Evolutionary conservation across 2,113 vertebrate species (phyloP), one percentile per base, ranked within the genome.

Genomic region (Octodon degus): DNA sequence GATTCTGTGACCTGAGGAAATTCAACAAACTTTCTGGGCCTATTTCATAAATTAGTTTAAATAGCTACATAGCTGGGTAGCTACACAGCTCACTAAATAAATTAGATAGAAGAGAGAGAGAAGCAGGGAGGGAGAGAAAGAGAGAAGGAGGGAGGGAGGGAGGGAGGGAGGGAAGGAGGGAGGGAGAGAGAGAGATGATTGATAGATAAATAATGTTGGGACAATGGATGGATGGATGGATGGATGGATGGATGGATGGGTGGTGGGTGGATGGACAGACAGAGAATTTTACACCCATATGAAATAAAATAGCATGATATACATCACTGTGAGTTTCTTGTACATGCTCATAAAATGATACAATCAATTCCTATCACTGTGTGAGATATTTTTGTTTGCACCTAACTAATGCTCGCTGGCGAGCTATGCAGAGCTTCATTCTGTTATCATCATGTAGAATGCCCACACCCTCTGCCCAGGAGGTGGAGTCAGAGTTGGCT

Each of bases 401-500:
- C 16, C 7, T 62, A 20, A 27, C 30, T 7, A 37, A 32, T 7
- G 22, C 3, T 32, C 50, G 8, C 5, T 4, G 30, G 89, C 53
- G 8, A 25, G 76, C 0, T 6, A 3, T 3, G 3, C 6, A 4
- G 9, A 22, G 25, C 0, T 8, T 40, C 14, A 37, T 17, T 86
- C 83, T 24, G 9, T 1, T 6, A 34, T 30, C 63, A 34, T 0
- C 1, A 4, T 5, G 7, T 0, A 11, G 30, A n/a, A 47, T 14
- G 7, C 0, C 11, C 53, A 32, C 12, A 2, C 16, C 17, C 37
- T 50, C 24, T 32, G 1, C 32, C 14, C 5, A 19, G 14, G 22
- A 84, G 32, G 6, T 34, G 32, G n/a, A 30, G 3, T 9, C 14
- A 43, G 19, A 30, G 55, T 13, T 19, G n/a, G 43, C 25, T 50